These are phyloP conservation scores for Torymus aiolomorphi DNA, from an alignment of 2,888 invertebrate species.

Conservation along the genomic window DNA sequence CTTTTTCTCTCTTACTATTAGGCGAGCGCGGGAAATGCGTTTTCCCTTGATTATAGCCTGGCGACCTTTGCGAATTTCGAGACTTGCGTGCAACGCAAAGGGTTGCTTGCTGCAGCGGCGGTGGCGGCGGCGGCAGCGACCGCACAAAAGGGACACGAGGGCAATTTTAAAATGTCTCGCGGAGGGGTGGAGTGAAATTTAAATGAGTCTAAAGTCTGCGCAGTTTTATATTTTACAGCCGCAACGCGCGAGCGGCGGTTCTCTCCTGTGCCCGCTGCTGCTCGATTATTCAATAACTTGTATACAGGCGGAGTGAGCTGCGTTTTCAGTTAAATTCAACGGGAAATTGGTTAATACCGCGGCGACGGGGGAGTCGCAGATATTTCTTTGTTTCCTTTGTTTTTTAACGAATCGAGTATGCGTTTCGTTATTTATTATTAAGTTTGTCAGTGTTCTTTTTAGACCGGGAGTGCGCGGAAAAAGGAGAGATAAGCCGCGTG, in stretches of 20 bases:
- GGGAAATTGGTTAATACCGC: too few relatives aligned
- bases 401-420: too few relatives aligned
- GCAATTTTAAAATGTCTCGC: slow-evolving; percentile 29
- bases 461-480: too few relatives aligned
- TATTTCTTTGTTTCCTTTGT: too few relatives aligned
- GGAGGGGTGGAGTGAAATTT: slow-evolving; percentile 29
- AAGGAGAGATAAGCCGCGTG: too few relatives aligned
- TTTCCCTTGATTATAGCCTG: slow-evolving; percentile 23
- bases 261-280: background rate
- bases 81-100: slow-evolving; percentile 23
- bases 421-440: too few relatives aligned
- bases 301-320: too few relatives aligned
- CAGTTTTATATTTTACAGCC: slow-evolving; percentile 51
- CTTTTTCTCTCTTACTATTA: background rate
- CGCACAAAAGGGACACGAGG: slow-evolving; percentile 3
- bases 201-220: slow-evolving; percentile 43
- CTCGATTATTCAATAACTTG: too few relatives aligned
- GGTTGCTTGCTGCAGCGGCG: background rate
- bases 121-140: background rate
- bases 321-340: too few relatives aligned
- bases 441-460: too few relatives aligned
- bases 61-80: slow-evolving; percentile 37
- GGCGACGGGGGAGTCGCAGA: too few relatives aligned
- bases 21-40: background rate
- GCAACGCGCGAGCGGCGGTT: slow-evolving; percentile 62